phyloP scores from a whole-genome alignment of 2,113 vertebrate genomes.

The Thunnus maccoyii region DNA sequence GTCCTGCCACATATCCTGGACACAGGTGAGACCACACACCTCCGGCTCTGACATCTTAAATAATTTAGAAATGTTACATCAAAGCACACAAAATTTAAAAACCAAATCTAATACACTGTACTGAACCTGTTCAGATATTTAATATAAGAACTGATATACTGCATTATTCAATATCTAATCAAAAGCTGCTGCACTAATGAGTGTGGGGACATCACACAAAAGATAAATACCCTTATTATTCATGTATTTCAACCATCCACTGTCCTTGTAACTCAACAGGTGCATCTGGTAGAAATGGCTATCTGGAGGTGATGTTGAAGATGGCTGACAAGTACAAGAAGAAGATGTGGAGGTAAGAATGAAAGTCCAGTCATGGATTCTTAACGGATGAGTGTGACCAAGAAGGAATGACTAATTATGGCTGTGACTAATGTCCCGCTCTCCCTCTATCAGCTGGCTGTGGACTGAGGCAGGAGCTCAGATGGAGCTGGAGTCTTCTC shows the following conservation, averaged over 20 bases:
- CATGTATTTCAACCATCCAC: background rate
- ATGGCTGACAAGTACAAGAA: conserved; percentile 98
- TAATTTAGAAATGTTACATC: background rate
- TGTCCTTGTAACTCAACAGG: conserved; percentile 78
- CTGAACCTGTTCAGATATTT: too few species aligned
- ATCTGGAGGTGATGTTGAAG: conserved; percentile 93
- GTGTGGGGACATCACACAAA: too few species aligned
- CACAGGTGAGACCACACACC: conserved; percentile 86
- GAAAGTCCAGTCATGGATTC: background rate
- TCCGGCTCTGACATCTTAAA: background rate
- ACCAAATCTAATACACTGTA: too few species aligned
- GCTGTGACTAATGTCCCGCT: background rate
- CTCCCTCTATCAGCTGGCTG: conserved; percentile 80
- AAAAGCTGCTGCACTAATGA: too few species aligned
- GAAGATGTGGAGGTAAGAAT: conserved; percentile 98
- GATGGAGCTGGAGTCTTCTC: conserved; percentile 89
- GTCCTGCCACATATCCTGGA: conserved; percentile 97
- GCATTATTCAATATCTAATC: too few species aligned
- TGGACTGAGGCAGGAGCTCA: conserved; percentile 97
- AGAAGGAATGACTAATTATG: too few species aligned
- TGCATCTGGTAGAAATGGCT: conserved; percentile 92
- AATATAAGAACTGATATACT: too few species aligned
- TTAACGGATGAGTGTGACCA: too few species aligned
- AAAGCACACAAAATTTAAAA: background rate
- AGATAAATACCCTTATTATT: background rate